Base-by-base conservation (phyloP, 2,797 vertebrate genomes). In the Sebastes iracundus region DNA sequence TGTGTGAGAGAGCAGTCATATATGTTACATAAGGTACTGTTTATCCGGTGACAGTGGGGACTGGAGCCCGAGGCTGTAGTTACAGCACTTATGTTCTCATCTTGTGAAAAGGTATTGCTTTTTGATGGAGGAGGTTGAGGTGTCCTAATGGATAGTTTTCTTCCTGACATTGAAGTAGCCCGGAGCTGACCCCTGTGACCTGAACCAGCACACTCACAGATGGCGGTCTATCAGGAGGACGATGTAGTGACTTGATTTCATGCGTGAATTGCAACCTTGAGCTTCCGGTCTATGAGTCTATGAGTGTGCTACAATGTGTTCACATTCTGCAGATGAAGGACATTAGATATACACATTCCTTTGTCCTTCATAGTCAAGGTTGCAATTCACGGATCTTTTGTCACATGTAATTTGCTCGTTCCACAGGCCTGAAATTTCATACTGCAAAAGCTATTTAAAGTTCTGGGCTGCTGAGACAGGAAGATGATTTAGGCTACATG, bases 361-460 rank as follows among this genome's bases (percentile, higher is more conserved):
- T 65, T 67, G 62, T 75, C 32, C 33, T 66, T 71, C 25, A 61
- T 69, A 77, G 55, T 72, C 78, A 53, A 72, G 52, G 35, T 20
- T 69, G 64, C 25, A 46, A 87, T 79, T 85, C 67, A 85, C 28
- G 35, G 20, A 77, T 68, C 46, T 35, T 81, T 82, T 77, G 23
- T 16, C 46, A 30, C 22, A n/a, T 62, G 33, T 76, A 63, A 78
- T 85, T 89, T 80, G 62, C 70, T 84, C 1, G 42, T 75, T 65
- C 38, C 60, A 69, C 74, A 76, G 67, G 67, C 71, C 22, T 28
- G 72, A 70, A 75, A 77, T 80, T 68, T 84, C 83, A 67, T 75
- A 81, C 77, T 83, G 80, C 53, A 83, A 85, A 88, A 83, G 78
- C 66, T 76, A 81, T 78, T 82, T 74, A 64, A 90, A 88, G 65